Evolutionary conservation across 2,797 vertebrate species (phyloP).

Genomic region (Chaetophractus vellerosus): DNA sequence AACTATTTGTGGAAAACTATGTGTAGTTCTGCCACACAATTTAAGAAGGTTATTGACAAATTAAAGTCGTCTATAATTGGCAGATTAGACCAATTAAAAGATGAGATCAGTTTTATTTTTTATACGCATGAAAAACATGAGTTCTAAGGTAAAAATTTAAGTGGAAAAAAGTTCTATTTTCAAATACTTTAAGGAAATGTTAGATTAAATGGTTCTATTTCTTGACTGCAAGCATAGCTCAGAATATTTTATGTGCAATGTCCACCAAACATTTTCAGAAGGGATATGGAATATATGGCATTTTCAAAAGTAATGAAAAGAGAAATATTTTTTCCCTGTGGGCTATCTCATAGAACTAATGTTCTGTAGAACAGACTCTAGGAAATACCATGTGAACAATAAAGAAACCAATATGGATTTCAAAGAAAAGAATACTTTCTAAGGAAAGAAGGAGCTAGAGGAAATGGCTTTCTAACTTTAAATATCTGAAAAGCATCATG

Average conservation of each 20-base stretch:
- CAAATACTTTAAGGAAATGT: background rate
- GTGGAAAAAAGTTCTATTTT: background rate
- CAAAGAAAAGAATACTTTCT: background rate
- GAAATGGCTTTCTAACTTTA: background rate
- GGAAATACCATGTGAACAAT: background rate
- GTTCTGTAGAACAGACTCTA: background rate
- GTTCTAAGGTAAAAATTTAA: conserved; percentile 3
- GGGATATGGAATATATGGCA: background rate
- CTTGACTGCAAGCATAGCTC: background rate
- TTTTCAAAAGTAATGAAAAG: background rate
- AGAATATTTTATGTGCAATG: background rate
- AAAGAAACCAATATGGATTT: background rate
- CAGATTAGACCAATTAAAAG: background rate
- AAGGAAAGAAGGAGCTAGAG: background rate
- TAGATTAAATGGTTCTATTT: background rate
- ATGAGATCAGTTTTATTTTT: conserved; percentile 13
- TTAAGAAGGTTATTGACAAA: background rate
- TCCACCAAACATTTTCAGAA: background rate
- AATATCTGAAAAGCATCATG: background rate
- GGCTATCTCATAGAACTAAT: background rate
- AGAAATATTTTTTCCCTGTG: background rate
- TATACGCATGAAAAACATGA: background rate
- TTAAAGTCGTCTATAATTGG: background rate
- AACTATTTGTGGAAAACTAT: background rate
- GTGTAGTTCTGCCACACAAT: background rate